These are phyloP conservation scores for Nerophis ophidion DNA, from an alignment of 2,113 vertebrate genomes.

Conservation along the genomic window DNA sequence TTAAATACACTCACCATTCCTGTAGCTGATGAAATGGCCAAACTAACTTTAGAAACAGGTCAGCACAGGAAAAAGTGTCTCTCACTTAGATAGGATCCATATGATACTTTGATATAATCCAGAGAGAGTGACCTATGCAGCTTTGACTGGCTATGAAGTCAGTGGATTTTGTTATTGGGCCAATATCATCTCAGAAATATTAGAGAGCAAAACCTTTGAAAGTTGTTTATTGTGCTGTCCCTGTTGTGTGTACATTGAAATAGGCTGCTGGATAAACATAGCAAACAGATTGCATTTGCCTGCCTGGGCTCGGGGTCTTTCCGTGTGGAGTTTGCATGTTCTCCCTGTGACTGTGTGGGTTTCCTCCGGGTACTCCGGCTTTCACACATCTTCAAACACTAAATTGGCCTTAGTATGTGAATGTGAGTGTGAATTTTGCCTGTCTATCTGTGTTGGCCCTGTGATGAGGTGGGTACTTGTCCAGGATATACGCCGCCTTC, in stretches of 20 bases:
- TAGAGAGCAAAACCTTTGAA: constrained; percentile 6
- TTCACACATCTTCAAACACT: no score
- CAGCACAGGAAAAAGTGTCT: constrained; percentile 37
- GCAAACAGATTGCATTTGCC: background rate
- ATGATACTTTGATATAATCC: no score
- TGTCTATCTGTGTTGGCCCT: no score
- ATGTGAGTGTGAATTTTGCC: no score
- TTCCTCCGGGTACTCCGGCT: no score
- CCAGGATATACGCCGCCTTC: no score
- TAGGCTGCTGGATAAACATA: background rate
- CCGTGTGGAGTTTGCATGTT: no score
- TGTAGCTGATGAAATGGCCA: constrained; percentile 3
- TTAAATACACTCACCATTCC: background rate
- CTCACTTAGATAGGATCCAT: constrained; percentile 42
- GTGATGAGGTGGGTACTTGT: no score
- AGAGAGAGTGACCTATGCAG: constrained; percentile 37
- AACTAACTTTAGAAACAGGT: constrained; percentile 36
- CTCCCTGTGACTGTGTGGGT: no score
- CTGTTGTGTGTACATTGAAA: constrained; percentile 4
- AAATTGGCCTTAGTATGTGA: no score
- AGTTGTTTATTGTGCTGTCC: constrained; percentile 6
- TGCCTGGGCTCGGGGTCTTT: background rate
- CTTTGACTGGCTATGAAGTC: constrained; percentile 41
- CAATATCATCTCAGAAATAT: constrained; percentile 21
- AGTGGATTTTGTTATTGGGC: constrained; percentile 19